Conservation (phyloP, 1,140 invertebrate species). For the Prorops nasuta region DNA sequence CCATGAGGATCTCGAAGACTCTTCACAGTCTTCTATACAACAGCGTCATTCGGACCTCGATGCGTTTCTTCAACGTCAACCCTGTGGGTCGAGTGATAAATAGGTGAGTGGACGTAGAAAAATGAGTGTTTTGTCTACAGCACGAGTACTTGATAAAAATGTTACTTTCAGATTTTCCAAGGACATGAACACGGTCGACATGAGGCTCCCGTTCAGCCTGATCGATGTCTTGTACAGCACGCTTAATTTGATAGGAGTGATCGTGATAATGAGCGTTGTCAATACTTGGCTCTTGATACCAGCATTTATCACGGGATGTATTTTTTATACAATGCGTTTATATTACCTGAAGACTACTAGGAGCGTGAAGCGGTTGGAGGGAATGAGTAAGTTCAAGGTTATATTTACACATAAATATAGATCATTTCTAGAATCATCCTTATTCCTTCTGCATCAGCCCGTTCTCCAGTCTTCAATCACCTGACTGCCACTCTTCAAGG, state of each 20-base stretch:
- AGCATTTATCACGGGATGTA: conserved; percentile 64
- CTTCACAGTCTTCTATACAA: conserved; percentile 80
- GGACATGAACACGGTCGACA: conserved; percentile 85
- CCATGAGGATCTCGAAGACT: conserved; percentile 70
- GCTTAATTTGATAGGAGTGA: conserved; percentile 70
- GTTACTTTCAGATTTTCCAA: conserved; percentile 68
- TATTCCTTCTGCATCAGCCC: conserved; percentile 61
- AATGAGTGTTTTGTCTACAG: too few relatives aligned
- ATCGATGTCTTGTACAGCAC: conserved; percentile 75
- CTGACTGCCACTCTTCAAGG: conserved; percentile 67
- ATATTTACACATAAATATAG: not conserved
- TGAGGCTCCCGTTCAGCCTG: conserved; percentile 73
- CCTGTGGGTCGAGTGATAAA: conserved; percentile 74
- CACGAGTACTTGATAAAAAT: conserved; percentile 69
- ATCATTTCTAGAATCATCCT: not conserved
- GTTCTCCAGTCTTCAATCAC: conserved; percentile 78
- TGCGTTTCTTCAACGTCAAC: conserved; percentile 82
- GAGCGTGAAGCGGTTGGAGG: conserved; percentile 86
- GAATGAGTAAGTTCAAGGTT: conserved; percentile 69
- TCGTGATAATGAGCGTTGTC: conserved; percentile 71
- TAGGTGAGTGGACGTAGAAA: conserved; percentile 52
- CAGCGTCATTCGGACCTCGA: conserved; percentile 70
- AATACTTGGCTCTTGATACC: conserved; percentile 76
- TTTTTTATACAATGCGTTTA: conserved; percentile 73
- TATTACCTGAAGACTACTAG: conserved; percentile 82